These are phyloP conservation scores for Gymnosoma rotundatum DNA, from an alignment of 2,888 invertebrate species.

Conservation along the genomic window DNA sequence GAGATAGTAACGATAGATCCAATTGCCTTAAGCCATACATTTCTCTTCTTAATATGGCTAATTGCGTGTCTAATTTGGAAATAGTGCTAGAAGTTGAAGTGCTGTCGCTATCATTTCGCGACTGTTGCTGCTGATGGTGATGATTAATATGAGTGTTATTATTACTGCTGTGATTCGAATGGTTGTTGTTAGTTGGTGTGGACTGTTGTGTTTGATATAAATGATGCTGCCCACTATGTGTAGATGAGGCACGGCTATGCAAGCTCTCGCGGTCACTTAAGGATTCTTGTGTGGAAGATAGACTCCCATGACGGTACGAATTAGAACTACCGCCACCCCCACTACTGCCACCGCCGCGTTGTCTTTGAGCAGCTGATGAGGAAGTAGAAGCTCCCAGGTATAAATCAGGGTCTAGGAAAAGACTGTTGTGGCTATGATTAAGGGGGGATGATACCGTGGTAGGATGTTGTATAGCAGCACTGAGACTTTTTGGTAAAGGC, in stretches of 20 bases:
- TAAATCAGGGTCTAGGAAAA: conserved; percentile 73
- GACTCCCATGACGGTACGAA: conserved; percentile 78
- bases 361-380: conserved; percentile 73
- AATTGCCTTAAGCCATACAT: conserved; percentile 93
- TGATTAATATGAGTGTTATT: conserved; percentile 58
- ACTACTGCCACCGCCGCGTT: conserved; percentile 24
- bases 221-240: conserved; percentile 74
- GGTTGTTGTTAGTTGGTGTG: conserved; percentile 74
- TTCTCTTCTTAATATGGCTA: conserved; percentile 92
- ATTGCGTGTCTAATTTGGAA: conserved; percentile 89
- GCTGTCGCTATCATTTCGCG: conserved; percentile 64
- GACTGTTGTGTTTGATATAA: conserved; percentile 67
- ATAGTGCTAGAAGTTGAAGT: conserved; percentile 80
- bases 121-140: conserved; percentile 36
- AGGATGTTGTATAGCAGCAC: conserved; percentile 84
- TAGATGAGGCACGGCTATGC: conserved; percentile 79
- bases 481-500: conserved; percentile 93
- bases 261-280: conserved; percentile 80
- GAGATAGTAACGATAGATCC: conserved; percentile 93
- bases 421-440: conserved; percentile 67
- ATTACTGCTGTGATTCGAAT: conserved; percentile 69
- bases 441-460: conserved; percentile 75
- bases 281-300: conserved; percentile 81
- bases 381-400: conserved; percentile 78
- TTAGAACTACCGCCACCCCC: conserved; percentile 54